These are phyloP conservation scores for Bagarius yarrelli DNA, from an alignment of 2,113 vertebrate species.

Conservation along the genomic window DNA sequence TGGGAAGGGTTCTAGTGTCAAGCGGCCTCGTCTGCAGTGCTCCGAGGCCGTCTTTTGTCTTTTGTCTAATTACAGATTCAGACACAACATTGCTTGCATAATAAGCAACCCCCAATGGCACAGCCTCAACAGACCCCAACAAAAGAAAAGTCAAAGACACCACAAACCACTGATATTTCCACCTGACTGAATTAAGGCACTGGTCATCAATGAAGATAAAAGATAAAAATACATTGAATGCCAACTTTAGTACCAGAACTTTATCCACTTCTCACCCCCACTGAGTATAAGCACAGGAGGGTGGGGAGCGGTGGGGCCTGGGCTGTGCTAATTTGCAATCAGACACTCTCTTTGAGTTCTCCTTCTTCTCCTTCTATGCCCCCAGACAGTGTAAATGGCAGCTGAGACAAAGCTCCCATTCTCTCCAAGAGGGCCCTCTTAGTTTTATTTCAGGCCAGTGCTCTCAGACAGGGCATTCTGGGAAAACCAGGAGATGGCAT, in stretches of 20 bases:
- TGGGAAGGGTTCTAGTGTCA: constrained; percentile 34
- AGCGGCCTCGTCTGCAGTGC: constrained; percentile 44
- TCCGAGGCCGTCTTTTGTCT: constrained; percentile 49
- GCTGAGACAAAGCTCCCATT: constrained; percentile 73
- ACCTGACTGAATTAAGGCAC: constrained; percentile 30
- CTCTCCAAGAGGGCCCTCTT: constrained; percentile 63
- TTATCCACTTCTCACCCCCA: constrained; percentile 49
- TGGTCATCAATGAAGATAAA: constrained; percentile 26
- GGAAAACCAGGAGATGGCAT: constrained; percentile 59
- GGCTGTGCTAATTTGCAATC: constrained; percentile 69
- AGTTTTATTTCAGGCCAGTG: constrained; percentile 71
- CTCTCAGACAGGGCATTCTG: constrained; percentile 68
- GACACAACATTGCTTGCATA: constrained; percentile 54
- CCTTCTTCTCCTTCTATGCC: constrained; percentile 60
- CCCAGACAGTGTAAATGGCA: constrained; percentile 71
- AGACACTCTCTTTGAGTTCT: constrained; percentile 66
- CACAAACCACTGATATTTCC: constrained; percentile 36
- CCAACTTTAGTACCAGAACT: constrained; percentile 44
- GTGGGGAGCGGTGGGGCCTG: constrained; percentile 43
- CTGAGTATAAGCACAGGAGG: constrained; percentile 36
- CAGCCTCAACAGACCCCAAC: constrained; percentile 30
- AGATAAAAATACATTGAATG: constrained; percentile 39
- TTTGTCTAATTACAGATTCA: constrained; percentile 55
- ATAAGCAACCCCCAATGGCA: constrained; percentile 43
- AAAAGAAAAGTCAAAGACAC: constrained; percentile 40